Evolutionary conservation across 2,797 vertebrate species (phyloP), one percentile per base, ranked within the genome.

Genomic region (Platyrinchus mystaceus): DNA sequence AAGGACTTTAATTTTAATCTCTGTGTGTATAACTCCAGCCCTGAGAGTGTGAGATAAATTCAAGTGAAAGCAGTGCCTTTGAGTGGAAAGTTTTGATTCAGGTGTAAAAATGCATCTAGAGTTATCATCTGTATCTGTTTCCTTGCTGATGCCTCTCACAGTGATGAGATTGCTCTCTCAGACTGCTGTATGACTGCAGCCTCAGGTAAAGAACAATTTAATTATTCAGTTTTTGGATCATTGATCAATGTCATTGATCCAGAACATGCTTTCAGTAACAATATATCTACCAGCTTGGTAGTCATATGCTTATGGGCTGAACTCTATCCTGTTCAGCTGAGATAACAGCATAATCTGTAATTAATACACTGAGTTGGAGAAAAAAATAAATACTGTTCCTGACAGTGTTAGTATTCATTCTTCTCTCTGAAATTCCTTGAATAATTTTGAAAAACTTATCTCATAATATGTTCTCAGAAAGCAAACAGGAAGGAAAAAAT

Each of bases 91-190:
- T 50, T 92, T 86, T 88, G 62, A 62, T 90, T 24, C 77, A 78
- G 50, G 36, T 71, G 50, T 84, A 34, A 62, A 85, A 91, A 18
- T 12, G 14, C 34, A 55, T 75, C 26, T 46, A 20, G 50, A 68
- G 53, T 81, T 71, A 68, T 28, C 22, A 53, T 53, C 53, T 81
- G 37, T 58, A 66, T 63, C 79, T 91, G 85, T 90, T 94, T 86
- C 69, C 39, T 88, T 91, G 73, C 87, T 91, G 93, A 96, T 96
- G 85, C 76, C 43, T 88, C 89, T 90, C 37, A 32, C 37, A 78
- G 46, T 46, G 79, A 75, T 88, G 46, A 89, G 30, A 50, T n/a
- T 90, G 12, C 66, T 91, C 34, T 83, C 46, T 87, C 52, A 86
- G 44, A n/a, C 41, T 82, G 67, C 59, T 82, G 23, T 55, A 13